Percentiles rank a stretch among this genome's conserved stretches.
Evolutionary conservation across 2,113 vertebrate species (phyloP).

Genomic region (Lutjanus erythropterus): DNA sequence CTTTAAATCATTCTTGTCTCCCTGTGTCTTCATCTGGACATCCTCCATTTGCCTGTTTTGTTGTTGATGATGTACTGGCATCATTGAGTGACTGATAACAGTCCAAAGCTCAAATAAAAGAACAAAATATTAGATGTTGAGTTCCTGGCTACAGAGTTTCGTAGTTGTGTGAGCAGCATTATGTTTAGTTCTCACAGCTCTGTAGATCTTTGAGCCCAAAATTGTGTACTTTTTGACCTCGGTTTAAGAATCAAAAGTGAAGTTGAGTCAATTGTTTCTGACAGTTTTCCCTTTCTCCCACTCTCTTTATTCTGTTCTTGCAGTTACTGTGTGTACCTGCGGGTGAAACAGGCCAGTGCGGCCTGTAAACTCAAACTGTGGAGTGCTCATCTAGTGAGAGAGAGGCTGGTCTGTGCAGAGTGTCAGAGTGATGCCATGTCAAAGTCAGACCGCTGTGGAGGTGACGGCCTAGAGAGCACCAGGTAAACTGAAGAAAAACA

Average conservation of each 20-base stretch:
- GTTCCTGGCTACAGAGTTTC: background rate
- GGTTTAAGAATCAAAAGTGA: background rate
- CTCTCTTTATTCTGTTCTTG: slow-evolving; percentile 8
- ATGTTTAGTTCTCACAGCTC: background rate
- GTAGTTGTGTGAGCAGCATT: background rate
- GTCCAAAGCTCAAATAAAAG: background rate
- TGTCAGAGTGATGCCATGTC: slow-evolving; percentile 83
- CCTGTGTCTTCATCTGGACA: slow-evolving; percentile 4
- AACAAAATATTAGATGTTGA: background rate
- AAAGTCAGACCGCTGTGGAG: slow-evolving; percentile 78
- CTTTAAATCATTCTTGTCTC: background rate
- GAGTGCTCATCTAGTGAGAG: slow-evolving; percentile 83
- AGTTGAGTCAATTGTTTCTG: background rate
- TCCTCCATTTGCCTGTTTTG: slow-evolving; percentile 18
- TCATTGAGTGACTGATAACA: slow-evolving; percentile 2
- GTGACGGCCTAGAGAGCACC: slow-evolving; percentile 83
- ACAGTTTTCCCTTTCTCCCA: background rate
- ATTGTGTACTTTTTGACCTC: background rate
- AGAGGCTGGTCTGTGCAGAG: slow-evolving; percentile 84
- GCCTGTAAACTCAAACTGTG: slow-evolving; percentile 83
- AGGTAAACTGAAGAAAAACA: slow-evolving; percentile 75
- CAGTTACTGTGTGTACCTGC: slow-evolving; percentile 89
- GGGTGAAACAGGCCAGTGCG: slow-evolving; percentile 83
- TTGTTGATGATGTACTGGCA: slow-evolving; percentile 7
- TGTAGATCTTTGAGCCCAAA: background rate